Percentiles rank a stretch among this genome's conserved stretches.
phyloP scores from a whole-genome alignment of 2,113 vertebrate genomes.

The Dromaius novaehollandiae region DNA sequence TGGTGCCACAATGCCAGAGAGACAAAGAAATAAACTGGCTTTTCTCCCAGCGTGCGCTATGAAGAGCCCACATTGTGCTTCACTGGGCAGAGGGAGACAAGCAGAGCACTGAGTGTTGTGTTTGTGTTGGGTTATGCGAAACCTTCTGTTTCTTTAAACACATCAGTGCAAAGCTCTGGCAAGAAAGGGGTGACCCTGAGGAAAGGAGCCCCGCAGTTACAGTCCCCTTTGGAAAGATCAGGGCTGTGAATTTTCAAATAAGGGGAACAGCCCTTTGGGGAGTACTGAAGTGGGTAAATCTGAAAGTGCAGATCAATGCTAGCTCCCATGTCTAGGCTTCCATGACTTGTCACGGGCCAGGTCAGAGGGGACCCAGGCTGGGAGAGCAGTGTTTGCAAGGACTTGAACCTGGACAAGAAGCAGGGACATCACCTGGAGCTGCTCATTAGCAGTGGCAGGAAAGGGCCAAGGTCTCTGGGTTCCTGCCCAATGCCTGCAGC shows the following conservation, averaged over 20 bases:
- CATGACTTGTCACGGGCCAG: background rate
- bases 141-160: background rate
- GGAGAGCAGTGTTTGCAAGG: background rate
- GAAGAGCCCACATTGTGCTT: conserved; percentile 7
- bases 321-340: background rate
- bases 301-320: background rate
- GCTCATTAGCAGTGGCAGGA: background rate
- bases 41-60: background rate
- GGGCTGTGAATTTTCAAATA: background rate
- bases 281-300: background rate
- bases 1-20: background rate
- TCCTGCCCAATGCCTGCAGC: background rate
- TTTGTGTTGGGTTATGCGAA: background rate
- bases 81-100: background rate
- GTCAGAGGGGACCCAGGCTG: background rate
- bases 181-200: background rate
- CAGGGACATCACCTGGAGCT: background rate
- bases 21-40: background rate
- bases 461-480: background rate
- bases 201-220: background rate
- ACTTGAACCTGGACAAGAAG: background rate
- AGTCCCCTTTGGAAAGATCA: background rate
- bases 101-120: conserved; percentile 1
- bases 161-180: background rate
- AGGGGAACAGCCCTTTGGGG: background rate